Conservation (phyloP, 1,140 invertebrate species). For the Hermetia illucens region DNA sequence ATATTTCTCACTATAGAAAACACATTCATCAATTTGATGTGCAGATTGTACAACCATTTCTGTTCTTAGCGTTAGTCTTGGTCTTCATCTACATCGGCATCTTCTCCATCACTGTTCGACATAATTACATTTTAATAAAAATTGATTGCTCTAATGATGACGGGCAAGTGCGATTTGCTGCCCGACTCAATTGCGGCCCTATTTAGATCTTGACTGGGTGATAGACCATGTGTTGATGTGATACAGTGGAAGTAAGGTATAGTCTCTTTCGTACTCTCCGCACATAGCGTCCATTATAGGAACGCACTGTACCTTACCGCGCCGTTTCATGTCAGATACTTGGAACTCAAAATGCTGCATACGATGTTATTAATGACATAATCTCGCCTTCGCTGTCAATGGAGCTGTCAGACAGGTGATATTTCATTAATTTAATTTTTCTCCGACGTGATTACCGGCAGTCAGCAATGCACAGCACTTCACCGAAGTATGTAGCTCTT, state of each 20-base stretch:
- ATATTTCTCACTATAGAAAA: too few species aligned
- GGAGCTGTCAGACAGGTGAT: not conserved
- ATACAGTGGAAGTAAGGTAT: not conserved
- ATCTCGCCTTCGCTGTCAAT: slow-evolving; percentile 1
- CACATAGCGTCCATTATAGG: not conserved
- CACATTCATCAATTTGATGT: too few species aligned
- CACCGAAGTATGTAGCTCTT: too few species aligned
- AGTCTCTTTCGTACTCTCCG: not conserved
- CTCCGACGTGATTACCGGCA: too few species aligned
- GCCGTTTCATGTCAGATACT: too few species aligned
- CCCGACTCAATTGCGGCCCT: not conserved
- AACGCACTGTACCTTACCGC: too few species aligned
- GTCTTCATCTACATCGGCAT: too few species aligned
- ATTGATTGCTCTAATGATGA: not conserved
- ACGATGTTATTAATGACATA: not conserved
- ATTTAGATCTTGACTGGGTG: not conserved
- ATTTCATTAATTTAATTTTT: slow-evolving; percentile 1
- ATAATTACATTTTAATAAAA: not conserved
- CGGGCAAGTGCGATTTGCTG: too few species aligned
- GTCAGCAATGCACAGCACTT: not conserved
- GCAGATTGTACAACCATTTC: too few species aligned
- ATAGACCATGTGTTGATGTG: not conserved
- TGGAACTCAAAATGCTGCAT: too few species aligned
- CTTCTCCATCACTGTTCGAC: not conserved
- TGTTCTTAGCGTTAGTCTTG: too few species aligned